Base-by-base conservation (phyloP, 2,888 invertebrate species). In the Tortrix viridana region DNA sequence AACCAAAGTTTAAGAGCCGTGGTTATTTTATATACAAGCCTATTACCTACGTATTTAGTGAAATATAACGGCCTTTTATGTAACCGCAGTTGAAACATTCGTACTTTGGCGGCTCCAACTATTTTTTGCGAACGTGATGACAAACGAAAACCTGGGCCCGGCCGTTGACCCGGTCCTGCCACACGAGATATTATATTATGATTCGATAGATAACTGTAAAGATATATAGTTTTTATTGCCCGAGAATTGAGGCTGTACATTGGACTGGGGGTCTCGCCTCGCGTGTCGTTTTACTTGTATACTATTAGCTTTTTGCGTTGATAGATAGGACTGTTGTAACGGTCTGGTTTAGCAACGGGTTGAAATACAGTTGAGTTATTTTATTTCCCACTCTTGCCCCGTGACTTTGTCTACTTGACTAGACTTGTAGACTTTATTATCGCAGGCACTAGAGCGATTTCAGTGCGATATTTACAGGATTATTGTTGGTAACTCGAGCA, bases 131-230 rank as follows among this genome's bases (percentile, higher is more conserved):
- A 70, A 74, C 78, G 75, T 77, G 74, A 74, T 73, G 75, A 74
- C 77, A 78, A 79, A 77, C 78, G 74, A 75, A 84, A 83, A 76
- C 79, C 76, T 71, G 76, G 81, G 81, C 81, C 81, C 71, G 82
- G 81, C 73, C 85, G 66, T 77, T 72, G 81, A 88, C 81, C 88
- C 81, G 79, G 81, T 82, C 85, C 83, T 85, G 82, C 82, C 80
- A 72, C 81, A 83, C 81, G 81, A 80, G 78, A 82, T 80, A 85
- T 88, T 86, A 62, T 58, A 53, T 58, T 58, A 63, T 86, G 85
- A 86, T 89, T 88, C 82, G 87, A 89, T 89, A 89, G 85, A 86
- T 91, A 91, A 89, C 91, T 89, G 90, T 91, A 82, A 81, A 82
- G 73, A 82, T 76, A 85, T 84, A 82, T 76, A 84, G 84, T 86